Evolutionary conservation across 2,888 invertebrate genomes (phyloP).

Genomic region (Liopterus haemorrhoidalis): DNA sequence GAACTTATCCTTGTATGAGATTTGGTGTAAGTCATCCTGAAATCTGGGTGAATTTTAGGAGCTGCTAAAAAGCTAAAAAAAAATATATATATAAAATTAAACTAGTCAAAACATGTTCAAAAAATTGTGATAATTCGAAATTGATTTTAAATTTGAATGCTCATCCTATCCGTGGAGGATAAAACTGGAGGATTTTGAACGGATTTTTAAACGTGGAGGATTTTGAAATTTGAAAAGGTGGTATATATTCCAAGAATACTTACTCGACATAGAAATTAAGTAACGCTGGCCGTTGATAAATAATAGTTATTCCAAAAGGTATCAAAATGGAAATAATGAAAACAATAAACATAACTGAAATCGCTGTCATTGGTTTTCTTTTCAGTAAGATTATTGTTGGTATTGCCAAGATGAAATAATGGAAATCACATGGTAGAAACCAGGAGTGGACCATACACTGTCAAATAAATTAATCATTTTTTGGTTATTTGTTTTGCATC

Average conservation of each 20-base stretch:
- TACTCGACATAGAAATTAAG: constrained; percentile 55
- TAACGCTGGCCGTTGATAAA: constrained; percentile 49
- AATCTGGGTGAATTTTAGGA: constrained; percentile 51
- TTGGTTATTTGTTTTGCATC: no score
- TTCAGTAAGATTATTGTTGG: constrained; percentile 48
- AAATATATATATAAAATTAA: constrained; percentile 7
- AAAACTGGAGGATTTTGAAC: no score
- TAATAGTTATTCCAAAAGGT: constrained; percentile 51
- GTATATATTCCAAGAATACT: constrained; percentile 15
- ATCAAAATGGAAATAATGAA: constrained; percentile 46
- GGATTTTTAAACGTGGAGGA: no score
- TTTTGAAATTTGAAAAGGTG: no score
- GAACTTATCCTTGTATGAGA: constrained; percentile 56
- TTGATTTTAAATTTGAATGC: no score
- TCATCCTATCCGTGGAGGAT: no score
- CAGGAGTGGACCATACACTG: constrained; percentile 64
- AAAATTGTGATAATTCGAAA: no score
- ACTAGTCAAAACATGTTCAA: background rate
- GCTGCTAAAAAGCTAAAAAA: constrained; percentile 48
- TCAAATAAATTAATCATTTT: constrained; percentile 28
- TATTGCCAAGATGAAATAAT: constrained; percentile 57
- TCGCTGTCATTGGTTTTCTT: constrained; percentile 43
- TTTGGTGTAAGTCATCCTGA: constrained; percentile 53
- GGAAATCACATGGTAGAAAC: constrained; percentile 68
- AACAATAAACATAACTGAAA: constrained; percentile 41